Evolutionary conservation across 2,797 vertebrate species (phyloP).

Genomic region (Brachyalestes nurse): DNA sequence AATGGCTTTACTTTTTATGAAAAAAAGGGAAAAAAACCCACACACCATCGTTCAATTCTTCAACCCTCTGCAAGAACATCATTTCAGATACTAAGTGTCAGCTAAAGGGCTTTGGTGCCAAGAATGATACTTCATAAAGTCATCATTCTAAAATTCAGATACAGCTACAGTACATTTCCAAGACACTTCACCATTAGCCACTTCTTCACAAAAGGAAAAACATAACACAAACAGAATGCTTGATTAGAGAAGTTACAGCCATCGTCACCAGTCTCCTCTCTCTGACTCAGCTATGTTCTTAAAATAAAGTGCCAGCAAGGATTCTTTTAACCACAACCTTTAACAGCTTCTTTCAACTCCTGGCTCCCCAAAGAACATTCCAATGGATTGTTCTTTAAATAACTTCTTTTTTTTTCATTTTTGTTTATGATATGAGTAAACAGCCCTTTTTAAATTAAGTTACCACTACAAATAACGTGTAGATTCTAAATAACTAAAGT

Average conservation of each 20-base stretch:
- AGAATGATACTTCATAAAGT: not conserved
- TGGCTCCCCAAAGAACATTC: not conserved
- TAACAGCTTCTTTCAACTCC: no score
- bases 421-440: not conserved
- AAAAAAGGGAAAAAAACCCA: not conserved
- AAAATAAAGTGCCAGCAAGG: not conserved
- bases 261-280: not conserved
- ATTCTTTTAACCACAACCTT: not conserved
- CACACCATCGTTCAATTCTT: constrained; percentile 9
- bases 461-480: not conserved
- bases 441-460: not conserved
- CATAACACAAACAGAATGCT: not conserved
- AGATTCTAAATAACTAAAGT: not conserved
- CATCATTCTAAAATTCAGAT: constrained; percentile 1
- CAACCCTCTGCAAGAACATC: not conserved
- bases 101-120: not conserved
- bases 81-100: constrained; percentile 10
- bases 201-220: not conserved
- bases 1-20: not conserved
- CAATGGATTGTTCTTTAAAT: not conserved
- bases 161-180: not conserved
- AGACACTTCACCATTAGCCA: not conserved
- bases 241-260: not conserved
- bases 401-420: not conserved
- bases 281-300: not conserved